phyloP scores from a whole-genome alignment of 2,113 vertebrate genomes.

The Crotophaga sulcirostris region DNA sequence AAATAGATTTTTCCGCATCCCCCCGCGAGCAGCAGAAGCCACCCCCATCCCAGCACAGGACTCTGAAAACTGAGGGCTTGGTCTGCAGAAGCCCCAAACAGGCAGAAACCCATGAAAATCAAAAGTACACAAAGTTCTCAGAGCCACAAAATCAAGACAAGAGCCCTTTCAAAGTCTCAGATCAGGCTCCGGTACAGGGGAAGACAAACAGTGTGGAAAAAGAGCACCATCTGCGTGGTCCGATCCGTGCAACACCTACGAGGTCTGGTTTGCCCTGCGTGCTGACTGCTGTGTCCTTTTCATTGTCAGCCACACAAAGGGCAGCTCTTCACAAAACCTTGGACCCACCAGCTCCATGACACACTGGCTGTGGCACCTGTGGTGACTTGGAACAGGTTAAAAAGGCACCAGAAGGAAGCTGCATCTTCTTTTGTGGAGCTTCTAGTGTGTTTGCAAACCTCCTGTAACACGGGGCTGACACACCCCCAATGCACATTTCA shows the following conservation, averaged over 20 bases:
- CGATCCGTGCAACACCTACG: background rate
- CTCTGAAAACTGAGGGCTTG: background rate
- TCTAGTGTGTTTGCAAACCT: background rate
- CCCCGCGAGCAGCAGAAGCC: background rate
- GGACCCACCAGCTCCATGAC: background rate
- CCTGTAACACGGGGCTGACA: background rate
- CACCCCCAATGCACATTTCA: background rate
- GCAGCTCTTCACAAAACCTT: background rate
- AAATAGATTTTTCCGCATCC: background rate
- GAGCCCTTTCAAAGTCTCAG: background rate
- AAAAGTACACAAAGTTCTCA: background rate
- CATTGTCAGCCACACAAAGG: background rate
- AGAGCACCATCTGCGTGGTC: background rate
- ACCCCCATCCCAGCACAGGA: background rate
- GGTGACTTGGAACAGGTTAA: background rate
- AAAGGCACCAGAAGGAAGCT: background rate
- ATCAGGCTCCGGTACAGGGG: background rate
- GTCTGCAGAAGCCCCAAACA: background rate
- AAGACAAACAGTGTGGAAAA: accelerated
- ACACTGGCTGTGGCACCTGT: background rate
- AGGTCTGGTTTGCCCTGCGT: background rate
- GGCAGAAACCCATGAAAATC: background rate
- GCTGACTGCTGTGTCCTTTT: background rate
- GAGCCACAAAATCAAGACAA: background rate
- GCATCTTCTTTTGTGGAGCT: background rate